Conservation (phyloP, 1,140 invertebrate species). For the Cephus cinctus region DNA sequence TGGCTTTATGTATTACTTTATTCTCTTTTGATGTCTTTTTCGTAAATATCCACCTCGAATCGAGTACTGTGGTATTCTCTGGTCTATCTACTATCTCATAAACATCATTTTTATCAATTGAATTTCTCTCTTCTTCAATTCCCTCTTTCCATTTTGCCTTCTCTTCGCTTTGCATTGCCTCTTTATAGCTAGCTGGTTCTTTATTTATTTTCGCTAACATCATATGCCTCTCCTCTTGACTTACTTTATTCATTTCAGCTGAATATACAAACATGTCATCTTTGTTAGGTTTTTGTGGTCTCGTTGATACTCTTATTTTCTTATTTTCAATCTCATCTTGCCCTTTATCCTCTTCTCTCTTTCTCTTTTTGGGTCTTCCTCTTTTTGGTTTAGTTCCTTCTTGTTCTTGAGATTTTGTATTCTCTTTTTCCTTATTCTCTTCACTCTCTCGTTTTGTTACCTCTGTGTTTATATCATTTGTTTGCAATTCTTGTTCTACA, state of each 20-base stretch:
- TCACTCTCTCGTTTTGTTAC: conserved; percentile 1
- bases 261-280: conserved; percentile 1
- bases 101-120: conserved; percentile 12
- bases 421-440: conserved; percentile 3
- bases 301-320: conserved; percentile 2
- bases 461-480: conserved; percentile 5
- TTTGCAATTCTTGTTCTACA: conserved; percentile 1
- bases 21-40: conserved; percentile 10
- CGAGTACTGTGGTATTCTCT: conserved; percentile 3
- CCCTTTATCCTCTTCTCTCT: conserved; percentile 5
- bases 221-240: background rate
- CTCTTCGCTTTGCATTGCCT: conserved; percentile 7
- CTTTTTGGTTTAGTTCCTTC: conserved; percentile 2
- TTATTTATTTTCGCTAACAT: conserved; percentile 12
- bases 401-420: conserved; percentile 2
- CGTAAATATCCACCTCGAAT: conserved; percentile 15
- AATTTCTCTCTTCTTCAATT: conserved; percentile 10
- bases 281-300: conserved; percentile 11
- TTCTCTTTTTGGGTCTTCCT: conserved; percentile 5
- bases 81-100: conserved; percentile 12
- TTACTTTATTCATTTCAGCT: background rate
- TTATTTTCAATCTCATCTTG: conserved; percentile 3
- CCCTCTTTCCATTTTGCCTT: conserved; percentile 2
- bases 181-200: conserved; percentile 16
- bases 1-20: conserved; percentile 6